Conservation (phyloP, 2,797 vertebrate species). For the Alauda arvensis region DNA sequence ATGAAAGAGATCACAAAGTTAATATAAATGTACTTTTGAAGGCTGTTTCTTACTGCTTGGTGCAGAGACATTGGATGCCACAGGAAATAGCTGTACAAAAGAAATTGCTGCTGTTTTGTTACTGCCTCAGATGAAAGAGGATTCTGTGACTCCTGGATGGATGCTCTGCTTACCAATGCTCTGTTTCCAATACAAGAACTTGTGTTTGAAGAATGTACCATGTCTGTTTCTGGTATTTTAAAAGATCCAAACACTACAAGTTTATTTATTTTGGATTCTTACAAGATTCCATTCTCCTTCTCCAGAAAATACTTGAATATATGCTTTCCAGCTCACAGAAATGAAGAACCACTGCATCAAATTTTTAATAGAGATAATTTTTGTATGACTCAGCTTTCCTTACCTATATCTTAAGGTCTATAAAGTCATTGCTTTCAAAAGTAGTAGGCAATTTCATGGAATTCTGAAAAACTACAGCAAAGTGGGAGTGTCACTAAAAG, state of each 20-base stretch:
- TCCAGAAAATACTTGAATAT: neutral
- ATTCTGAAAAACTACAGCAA: neutral
- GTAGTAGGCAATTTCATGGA: neutral
- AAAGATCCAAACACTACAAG: neutral
- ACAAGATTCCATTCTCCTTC: neutral
- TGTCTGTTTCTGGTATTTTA: neutral
- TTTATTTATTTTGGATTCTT: neutral
- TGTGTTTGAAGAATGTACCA: neutral
- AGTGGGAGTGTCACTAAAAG: neutral
- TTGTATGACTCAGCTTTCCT: neutral
- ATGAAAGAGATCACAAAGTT: neutral
- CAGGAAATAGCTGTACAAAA: neutral
- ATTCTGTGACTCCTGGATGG: neutral
- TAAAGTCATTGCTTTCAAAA: neutral
- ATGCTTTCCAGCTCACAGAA: neutral
- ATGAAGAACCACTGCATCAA: neutral
- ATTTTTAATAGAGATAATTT: neutral
- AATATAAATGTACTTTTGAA: neutral
- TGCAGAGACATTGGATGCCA: neutral
- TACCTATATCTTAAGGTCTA: neutral
- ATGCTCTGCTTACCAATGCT: neutral
- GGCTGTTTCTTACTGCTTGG: neutral
- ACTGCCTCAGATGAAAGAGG: neutral
- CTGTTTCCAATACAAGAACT: neutral
- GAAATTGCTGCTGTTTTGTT: neutral